Base-by-base conservation (phyloP, 92 coral and sea anemone genomes). In the Phenganax stokvisi region DNA sequence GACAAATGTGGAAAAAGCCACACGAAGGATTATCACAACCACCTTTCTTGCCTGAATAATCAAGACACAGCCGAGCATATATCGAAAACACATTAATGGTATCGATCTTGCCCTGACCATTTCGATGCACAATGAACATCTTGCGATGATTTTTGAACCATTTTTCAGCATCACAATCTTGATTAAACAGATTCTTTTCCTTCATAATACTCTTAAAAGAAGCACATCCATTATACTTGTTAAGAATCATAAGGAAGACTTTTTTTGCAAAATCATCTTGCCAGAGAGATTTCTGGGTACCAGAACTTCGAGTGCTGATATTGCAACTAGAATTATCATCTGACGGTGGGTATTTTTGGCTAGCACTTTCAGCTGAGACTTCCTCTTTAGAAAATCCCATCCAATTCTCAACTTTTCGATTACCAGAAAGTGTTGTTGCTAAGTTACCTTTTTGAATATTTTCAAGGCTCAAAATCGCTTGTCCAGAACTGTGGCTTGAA, bases 21-120 rank as follows among this genome's bases (percentile, higher is more conserved):
- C 97, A 92, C 8, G 67, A 51, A 6, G 51, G 70, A 3, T 76
- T 76, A 57, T 62, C 13, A 31, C 81, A 76, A 31, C 87, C 90
- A 20, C 66, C 76, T 17, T 83, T 76, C 51, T 80, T 30, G 59
- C 47, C 56, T 5, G 47, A 37, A 74, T 89, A 87, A 51, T 77
- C 70, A 57, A 85, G 91, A 82, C 97, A 92, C 62, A 92, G 27
- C 31, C 88, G 87, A 20, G 87, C 89, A 63, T 28, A 78, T 16
- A 71, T 59, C 4, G 83, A 80, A 81, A 75, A 72, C 9, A 89
- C 87, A 8, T 85, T 85, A 9, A 92, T 83, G 16, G 77, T 86
- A 55, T 87, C 94, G 68, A 89, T 85, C 54, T 87, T 83, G 10
- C 94, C 94, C 8, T 51, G 60, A 13, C 74, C 81, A 64, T 87